Evolutionary conservation across 2,888 invertebrate genomes (phyloP).

Genomic region (Andrena flavipes): DNA sequence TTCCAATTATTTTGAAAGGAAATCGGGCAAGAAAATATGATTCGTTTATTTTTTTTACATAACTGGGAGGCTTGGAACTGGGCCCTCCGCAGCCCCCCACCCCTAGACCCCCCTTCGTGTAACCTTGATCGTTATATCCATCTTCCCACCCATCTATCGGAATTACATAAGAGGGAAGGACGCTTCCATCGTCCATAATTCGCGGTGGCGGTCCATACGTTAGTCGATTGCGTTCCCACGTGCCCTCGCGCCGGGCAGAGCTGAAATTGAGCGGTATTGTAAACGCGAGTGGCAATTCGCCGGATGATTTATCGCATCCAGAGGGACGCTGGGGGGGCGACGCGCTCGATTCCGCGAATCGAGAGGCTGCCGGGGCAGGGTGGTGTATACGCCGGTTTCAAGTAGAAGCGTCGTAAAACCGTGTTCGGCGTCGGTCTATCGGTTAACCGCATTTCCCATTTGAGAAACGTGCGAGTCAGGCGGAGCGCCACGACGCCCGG

Average conservation of each 20-base stretch:
- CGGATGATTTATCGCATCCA: constrained; percentile 51
- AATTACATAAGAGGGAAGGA: not conserved
- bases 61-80: too few species aligned
- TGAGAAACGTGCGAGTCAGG: constrained; percentile 64
- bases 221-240: constrained; percentile 25
- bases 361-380: constrained; percentile 8
- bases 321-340: constrained; percentile 5
- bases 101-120: too few species aligned
- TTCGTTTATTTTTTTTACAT: too few species aligned
- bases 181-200: constrained; percentile 11
- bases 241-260: not conserved
- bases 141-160: not conserved
- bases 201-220: not conserved
- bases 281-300: constrained; percentile 41
- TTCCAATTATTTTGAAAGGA: too few species aligned
- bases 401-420: constrained; percentile 61
- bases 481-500: constrained; percentile 60
- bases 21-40: too few species aligned
- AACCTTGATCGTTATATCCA: not conserved
- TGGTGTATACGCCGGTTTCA: constrained; percentile 40
- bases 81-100: too few species aligned
- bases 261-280: constrained; percentile 41
- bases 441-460: constrained; percentile 70
- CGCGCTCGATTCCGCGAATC: constrained; percentile 49
- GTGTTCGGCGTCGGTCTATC: constrained; percentile 57